These are phyloP conservation scores for Nephrotoma appendiculata DNA, from an alignment of 2,888 invertebrate species.

Conservation along the genomic window DNA sequence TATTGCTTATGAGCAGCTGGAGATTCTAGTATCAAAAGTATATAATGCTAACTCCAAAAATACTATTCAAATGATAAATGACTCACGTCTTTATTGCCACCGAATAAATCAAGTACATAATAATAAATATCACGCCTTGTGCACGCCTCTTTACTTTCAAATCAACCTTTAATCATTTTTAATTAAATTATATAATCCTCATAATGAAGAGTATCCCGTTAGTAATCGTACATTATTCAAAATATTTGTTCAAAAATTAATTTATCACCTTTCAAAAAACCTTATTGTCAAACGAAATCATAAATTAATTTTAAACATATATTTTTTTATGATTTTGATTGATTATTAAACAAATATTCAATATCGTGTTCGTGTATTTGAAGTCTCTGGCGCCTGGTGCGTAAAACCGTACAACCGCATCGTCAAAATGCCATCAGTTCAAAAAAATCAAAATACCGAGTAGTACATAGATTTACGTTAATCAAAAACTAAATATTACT, in stretches of 20 bases:
- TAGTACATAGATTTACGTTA: background rate
- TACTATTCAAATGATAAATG: too few relatives aligned
- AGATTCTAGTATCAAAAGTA: too few relatives aligned
- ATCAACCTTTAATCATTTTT: background rate
- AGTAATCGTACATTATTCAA: background rate
- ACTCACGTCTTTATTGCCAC: too few relatives aligned
- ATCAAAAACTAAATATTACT: background rate
- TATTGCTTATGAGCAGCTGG: too few relatives aligned
- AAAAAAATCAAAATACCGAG: background rate
- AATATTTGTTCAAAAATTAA: background rate
- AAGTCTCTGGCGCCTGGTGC: background rate
- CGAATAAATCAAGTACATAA: background rate
- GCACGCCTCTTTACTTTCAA: background rate
- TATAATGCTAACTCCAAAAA: too few relatives aligned
- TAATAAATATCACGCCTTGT: background rate
- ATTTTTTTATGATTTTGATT: background rate
- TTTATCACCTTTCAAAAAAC: background rate
- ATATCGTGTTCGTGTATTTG: background rate
- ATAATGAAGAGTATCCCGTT: background rate
- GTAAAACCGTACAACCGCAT: background rate
- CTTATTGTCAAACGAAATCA: background rate
- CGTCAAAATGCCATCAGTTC: background rate
- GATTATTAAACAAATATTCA: background rate
- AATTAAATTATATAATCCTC: background rate
- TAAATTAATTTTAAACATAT: background rate